phyloP scores from a whole-genome alignment of 2,797 vertebrate species.

The Manis javanica region DNA sequence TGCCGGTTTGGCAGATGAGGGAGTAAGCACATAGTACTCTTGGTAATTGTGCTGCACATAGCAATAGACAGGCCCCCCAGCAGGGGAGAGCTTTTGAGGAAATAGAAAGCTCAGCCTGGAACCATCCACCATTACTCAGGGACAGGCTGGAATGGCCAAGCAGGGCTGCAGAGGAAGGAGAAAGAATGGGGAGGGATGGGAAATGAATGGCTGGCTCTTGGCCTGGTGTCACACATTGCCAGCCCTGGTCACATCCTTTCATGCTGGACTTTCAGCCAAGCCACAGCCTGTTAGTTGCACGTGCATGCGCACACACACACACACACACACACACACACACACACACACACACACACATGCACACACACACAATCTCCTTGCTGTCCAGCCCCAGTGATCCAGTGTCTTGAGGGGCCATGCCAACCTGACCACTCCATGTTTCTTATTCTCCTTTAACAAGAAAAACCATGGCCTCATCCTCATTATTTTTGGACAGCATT shows the following conservation, averaged over 20 bases:
- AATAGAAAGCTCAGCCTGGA: background rate
- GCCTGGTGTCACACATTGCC: fast-evolving
- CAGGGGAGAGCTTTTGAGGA: background rate
- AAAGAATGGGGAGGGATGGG: too few species aligned
- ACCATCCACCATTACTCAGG: background rate
- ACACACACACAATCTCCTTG: background rate
- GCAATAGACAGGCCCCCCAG: background rate
- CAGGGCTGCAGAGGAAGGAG: background rate
- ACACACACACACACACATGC: background rate
- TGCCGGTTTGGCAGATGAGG: background rate
- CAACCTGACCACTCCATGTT: background rate
- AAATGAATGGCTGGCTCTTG: background rate
- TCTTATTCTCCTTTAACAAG: background rate
- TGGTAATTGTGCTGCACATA: too few species aligned
- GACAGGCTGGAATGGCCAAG: background rate
- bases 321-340: background rate
- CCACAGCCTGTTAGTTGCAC: too few species aligned
- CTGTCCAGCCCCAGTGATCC: background rate
- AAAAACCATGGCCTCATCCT: background rate
- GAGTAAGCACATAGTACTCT: background rate
- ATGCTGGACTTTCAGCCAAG: background rate
- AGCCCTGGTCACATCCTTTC: background rate
- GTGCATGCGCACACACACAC: too few species aligned
- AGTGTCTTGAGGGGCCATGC: background rate
- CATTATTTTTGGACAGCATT: background rate